Base-by-base conservation (phyloP, 2,113 vertebrate genomes). In the Rhizomys pruinosus region DNA sequence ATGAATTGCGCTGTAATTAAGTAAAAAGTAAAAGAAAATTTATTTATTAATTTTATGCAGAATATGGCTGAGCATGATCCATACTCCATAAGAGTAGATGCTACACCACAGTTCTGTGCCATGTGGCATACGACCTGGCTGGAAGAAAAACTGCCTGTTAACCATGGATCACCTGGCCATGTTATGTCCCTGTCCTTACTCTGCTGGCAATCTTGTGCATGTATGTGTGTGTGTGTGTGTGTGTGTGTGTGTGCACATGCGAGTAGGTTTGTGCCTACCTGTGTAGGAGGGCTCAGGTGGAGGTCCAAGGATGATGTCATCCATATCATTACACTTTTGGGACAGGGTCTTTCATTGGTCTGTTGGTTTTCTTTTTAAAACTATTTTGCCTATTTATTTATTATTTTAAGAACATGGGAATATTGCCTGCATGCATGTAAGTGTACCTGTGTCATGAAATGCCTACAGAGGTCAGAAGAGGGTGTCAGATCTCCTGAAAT, bases 1-100 rank as follows among this genome's bases (percentile, higher is more conserved):
- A 80, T 92, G 63, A 68, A 73, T 93, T 93, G 27, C 34, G 47
- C 44, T 96, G 17, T 84, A 86, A 91, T 63, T 64, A 59, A 81
- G 63, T 87, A 47, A 82, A 93, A 95, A 80, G 44, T 73, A 47
- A 84, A 86, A 92, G 55, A 29, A 68, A 63, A 13, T 32, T 76
- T 73, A 39, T 64, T 69, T 72, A 27, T 88, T 96, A 52, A 82
- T 88, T 74, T 91, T 66, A 10, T 88, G 16, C 52, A 57, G 9
- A 61, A 6, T 80, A 13, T 74, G 81, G 37, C 19, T 66, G 27
- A 64, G 27, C 39, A 3, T 86, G 57, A 66, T 19, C n/a, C 57
- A 37, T 23, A 9, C 25, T 89, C n/a, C n/a, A n/a, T n/a, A n/a
- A 86, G 6, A 63, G 78, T 57, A 88, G 34, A 25, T 29, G 52